Evolutionary conservation across 2,113 vertebrate genomes (phyloP).

Genomic region (Sinocyclocheilus maitianheensis): DNA sequence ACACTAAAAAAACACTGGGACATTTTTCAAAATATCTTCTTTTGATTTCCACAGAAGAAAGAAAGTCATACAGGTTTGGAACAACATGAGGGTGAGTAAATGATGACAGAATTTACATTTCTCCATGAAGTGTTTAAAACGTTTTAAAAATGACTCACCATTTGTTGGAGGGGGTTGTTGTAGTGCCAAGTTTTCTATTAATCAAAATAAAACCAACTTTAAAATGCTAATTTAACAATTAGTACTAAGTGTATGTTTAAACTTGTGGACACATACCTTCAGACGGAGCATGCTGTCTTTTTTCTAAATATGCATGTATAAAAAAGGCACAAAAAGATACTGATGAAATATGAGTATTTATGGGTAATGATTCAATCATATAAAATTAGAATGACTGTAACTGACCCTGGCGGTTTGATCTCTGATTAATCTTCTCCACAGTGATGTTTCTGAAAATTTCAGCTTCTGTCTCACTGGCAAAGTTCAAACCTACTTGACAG

Average conservation of each 20-base stretch:
- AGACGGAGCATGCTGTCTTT: slow-evolving; percentile 36
- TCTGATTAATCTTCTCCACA: slow-evolving; percentile 77
- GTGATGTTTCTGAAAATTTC: slow-evolving; percentile 66
- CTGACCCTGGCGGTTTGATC: slow-evolving; percentile 69
- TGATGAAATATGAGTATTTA: neutral
- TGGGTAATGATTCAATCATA: neutral
- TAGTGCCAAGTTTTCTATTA: slow-evolving; percentile 52
- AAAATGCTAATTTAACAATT: neutral
- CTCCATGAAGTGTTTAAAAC: neutral
- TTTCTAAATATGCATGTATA: slow-evolving; percentile 12
- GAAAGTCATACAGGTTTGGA: neutral
- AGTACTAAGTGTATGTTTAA: neutral
- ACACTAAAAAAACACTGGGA: neutral
- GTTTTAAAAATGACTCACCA: slow-evolving; percentile 52
- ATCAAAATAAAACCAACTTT: neutral
- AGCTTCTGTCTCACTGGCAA: slow-evolving; percentile 75
- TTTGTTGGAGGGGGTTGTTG: slow-evolving; percentile 63
- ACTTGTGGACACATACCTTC: slow-evolving; percentile 26
- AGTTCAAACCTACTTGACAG: slow-evolving; percentile 79
- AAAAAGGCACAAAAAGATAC: neutral
- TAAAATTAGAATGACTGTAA: slow-evolving; percentile 29
- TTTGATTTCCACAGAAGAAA: neutral
- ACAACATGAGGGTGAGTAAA: neutral
- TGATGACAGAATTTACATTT: neutral
- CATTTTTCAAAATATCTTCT: neutral